phyloP scores from a whole-genome alignment of 2,797 vertebrate genomes.

The Sitta carolinensis region DNA sequence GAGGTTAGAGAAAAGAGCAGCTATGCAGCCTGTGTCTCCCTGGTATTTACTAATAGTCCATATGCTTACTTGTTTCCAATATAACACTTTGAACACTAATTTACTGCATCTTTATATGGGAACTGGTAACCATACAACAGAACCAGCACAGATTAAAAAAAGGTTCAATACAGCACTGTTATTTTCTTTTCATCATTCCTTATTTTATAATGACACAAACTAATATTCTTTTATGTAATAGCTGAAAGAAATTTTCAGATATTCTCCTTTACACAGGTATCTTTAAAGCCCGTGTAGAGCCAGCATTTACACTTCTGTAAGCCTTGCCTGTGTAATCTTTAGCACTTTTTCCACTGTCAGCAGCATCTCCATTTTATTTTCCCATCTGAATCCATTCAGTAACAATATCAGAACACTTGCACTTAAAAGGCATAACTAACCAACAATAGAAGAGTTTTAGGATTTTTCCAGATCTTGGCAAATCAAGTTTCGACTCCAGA shows the following conservation, averaged over 20 bases:
- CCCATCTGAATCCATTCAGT: neutral
- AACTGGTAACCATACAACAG: neutral
- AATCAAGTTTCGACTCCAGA: neutral
- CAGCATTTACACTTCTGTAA: neutral
- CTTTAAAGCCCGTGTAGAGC: neutral
- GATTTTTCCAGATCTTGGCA: neutral
- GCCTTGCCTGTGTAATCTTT: neutral
- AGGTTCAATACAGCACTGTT: neutral
- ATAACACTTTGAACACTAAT: neutral
- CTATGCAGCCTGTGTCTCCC: neutral
- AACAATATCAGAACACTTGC: neutral
- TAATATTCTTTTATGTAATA: neutral
- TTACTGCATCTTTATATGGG: neutral
- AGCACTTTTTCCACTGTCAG: neutral
- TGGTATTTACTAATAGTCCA: neutral
- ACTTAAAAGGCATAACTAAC: neutral
- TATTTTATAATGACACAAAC: neutral
- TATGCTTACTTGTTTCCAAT: neutral
- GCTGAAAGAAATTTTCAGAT: neutral
- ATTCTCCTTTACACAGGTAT: neutral
- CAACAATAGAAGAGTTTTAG: neutral
- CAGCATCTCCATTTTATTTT: neutral
- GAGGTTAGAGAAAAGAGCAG: neutral
- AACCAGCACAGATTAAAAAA: neutral
- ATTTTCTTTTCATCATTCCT: neutral